Base-by-base conservation (phyloP, 2,888 invertebrate species). In the Acleris laterana region DNA sequence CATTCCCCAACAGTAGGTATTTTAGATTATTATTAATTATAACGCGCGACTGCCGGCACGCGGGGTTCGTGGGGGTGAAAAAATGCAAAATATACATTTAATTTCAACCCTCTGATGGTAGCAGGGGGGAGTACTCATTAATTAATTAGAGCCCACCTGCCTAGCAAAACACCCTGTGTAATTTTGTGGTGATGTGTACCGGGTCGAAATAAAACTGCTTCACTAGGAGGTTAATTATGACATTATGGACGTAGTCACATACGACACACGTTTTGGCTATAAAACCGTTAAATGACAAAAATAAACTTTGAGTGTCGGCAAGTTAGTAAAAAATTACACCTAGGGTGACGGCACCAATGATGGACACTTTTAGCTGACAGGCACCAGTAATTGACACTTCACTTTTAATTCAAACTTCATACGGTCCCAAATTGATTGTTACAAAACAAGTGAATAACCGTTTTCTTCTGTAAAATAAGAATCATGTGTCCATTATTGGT, bases 1-100 rank as follows among this genome's bases (percentile, higher is more conserved):
- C 71, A 72, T 74, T 79, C 82, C 80, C 62, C 58, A 63, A 72
- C 70, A 70, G 75, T 53, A 42, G 64, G 59, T 72, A 73, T 80
- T 78, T 77, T 77, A 78, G 72, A 80, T 81, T 82, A 84, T 86
- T 85, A 89, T 82, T 87, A 87, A 87, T 85, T 81, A 85, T 82
- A 78, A 77, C 73, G 79, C 78, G 73, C 76, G 74, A 78, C 79
- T 81, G 80, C 76, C 77, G 83, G 84, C 82, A 81, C 81, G 85
- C 81, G 80, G 82, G 77, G 78, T 77, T 75, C 70, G 71, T 68
- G 71, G 72, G 74, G 77, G 74, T 81, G 81, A 85, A 81, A 87
- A 91, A 89, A 90, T 90, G 85, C 87, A 89, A 90, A 89, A 85
- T 84, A 89, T 75, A 87, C 87, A 87, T 90, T 88, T 87, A 87